These are phyloP conservation scores for Pentamera pediparva DNA, from an alignment of 53 echinoderm and acorn worm genomes.

Conservation along the genomic window DNA sequence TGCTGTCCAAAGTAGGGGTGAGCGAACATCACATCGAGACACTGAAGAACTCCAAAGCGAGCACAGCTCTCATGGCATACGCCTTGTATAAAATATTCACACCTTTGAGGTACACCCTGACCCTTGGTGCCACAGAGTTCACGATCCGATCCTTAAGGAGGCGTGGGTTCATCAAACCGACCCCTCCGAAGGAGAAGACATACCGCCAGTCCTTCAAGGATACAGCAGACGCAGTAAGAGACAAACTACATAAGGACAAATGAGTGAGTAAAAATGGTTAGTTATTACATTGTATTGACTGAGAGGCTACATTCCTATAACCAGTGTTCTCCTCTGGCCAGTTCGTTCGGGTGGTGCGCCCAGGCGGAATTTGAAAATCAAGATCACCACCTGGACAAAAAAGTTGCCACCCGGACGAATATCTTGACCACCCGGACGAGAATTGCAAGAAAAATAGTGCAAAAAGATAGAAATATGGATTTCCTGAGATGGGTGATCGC, in stretches of 20 bases:
- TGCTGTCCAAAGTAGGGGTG: constrained; percentile 64
- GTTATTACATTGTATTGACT: too few species aligned
- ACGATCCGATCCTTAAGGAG: constrained; percentile 65
- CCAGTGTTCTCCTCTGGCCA: too few species aligned
- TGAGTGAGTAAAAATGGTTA: background rate
- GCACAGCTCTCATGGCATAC: constrained; percentile 86
- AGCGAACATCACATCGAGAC: constrained; percentile 69
- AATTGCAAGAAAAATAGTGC: too few species aligned
- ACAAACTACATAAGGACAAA: constrained; percentile 41
- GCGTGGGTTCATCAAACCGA: constrained; percentile 67
- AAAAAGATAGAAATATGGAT: too few species aligned
- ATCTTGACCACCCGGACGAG: too few species aligned
- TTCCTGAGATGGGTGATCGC: too few species aligned
- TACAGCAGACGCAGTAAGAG: constrained; percentile 68
- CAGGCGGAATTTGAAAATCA: too few species aligned
- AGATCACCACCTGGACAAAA: too few species aligned
- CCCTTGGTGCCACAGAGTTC: constrained; percentile 75
- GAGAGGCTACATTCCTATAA: too few species aligned
- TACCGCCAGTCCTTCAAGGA: constrained; percentile 78
- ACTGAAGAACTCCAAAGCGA: constrained; percentile 72
- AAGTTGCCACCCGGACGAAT: too few species aligned
- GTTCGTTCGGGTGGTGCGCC: too few species aligned
- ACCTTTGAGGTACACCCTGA: constrained; percentile 89
- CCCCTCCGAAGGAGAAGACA: constrained; percentile 80
- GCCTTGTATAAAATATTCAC: constrained; percentile 95